Percentiles rank a stretch among this genome's conserved stretches.
Conservation (phyloP, 2,797 vertebrate genomes). For the Oryzias sinensis region DNA sequence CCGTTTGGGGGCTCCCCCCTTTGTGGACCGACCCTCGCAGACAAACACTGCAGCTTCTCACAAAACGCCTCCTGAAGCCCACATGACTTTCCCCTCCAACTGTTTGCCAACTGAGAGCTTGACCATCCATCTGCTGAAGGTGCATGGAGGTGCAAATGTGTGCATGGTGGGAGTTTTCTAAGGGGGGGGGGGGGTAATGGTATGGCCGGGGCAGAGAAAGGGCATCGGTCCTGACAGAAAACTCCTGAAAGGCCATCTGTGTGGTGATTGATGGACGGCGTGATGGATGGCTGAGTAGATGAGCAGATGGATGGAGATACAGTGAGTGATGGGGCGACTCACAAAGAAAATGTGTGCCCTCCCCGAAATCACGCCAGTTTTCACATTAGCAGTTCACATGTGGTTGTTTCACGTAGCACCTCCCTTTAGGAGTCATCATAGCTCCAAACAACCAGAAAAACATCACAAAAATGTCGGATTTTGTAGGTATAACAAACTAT, state of each 20-base stretch:
- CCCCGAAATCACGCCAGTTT: background rate
- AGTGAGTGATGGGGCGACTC: slow-evolving; percentile 42
- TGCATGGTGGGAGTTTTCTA: slow-evolving; percentile 18
- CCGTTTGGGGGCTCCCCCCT: slow-evolving; percentile 81
- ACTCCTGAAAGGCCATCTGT: slow-evolving; percentile 78
- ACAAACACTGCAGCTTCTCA: slow-evolving; percentile 42
- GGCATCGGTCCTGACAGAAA: slow-evolving; percentile 67
- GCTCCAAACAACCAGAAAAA: no score
- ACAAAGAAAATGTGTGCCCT: slow-evolving; percentile 28
- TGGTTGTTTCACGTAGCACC: no score
- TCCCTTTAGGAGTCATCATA: no score
- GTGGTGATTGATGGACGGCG: slow-evolving; percentile 75
- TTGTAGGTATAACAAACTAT: no score
- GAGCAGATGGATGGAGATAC: slow-evolving; percentile 53
- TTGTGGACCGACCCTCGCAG: slow-evolving; percentile 73
- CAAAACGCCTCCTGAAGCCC: slow-evolving; percentile 14
- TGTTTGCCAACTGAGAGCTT: no score
- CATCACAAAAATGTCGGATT: no score
- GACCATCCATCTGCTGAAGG: background rate
- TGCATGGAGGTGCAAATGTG: slow-evolving; percentile 35
- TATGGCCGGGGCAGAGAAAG: slow-evolving; percentile 64
- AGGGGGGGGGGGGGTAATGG: slow-evolving; percentile 41
- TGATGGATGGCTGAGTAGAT: slow-evolving; percentile 64
- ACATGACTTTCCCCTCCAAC: no score
- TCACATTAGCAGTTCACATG: no score